Base-by-base conservation (phyloP, 2,797 vertebrate species). In the Dermochelys coriacea region DNA sequence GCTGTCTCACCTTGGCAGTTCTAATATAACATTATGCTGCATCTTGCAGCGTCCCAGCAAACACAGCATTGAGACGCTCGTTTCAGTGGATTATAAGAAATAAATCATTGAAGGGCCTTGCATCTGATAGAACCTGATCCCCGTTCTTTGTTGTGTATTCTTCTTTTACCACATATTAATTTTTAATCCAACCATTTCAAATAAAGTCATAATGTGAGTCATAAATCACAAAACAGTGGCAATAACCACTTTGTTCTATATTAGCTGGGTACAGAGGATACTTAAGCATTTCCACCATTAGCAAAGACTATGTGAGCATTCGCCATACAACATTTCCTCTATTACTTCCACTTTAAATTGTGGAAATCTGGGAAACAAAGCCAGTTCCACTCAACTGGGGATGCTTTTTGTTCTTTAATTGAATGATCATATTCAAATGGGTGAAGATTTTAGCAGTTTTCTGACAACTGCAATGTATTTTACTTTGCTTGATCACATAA, bases 141-240 rank as follows among this genome's bases (percentile, higher is more conserved):
- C 91, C 95, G 91, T 85, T 97, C 77, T 96, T 96, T 52, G 88
- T 91, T 96, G 97, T 96, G 96, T 97, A 95, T 97, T 94, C 97
- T 97, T 80, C 95, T 96, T 84, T 91, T 57, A 90, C 98, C 98
- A 95, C 98, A 96, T 86, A 97, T 98, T 97, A 98, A 98, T 98
- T 98, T 98, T 98, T 98, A 94, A 98, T 98, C 96, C 80, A 85
- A 96, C 94, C 97, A 98, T 98, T 98, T 98, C 98, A 98, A 97
- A 95, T 91, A 98, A 98, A 97, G 95, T 96, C 98, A 97, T 98
- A 98, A 98, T 98, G 98, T 52, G 97, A 95, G 93, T 78, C 98
- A 97, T 98, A 98, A 98, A 98, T 98, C 98, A 98, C 93, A 81
- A 92, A 98, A 98, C 81, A 31, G 96, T 90, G 95, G 97, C 96